Percentiles rank a stretch among this genome's conserved stretches.
Conservation (phyloP, 2,888 invertebrate species). For the Drosophila crucigera region DNA sequence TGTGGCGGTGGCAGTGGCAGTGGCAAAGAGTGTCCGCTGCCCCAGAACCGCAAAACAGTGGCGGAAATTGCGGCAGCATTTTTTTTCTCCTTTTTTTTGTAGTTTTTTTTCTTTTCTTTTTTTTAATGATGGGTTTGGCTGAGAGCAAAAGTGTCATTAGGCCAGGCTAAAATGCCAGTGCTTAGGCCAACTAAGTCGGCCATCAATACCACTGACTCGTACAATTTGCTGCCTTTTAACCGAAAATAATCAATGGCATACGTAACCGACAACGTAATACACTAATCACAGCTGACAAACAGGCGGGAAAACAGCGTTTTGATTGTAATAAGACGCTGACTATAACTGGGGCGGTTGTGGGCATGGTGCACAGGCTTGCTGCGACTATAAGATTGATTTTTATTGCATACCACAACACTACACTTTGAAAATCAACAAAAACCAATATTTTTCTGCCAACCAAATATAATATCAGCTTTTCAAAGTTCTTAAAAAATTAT, state of each 20-base stretch:
- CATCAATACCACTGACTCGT: constrained; percentile 19
- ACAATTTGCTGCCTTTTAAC: constrained; percentile 27
- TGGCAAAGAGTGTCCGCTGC: constrained; percentile 44
- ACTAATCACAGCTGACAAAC: not conserved
- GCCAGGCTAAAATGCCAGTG: constrained; percentile 46
- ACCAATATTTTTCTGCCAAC: not conserved
- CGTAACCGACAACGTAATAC: constrained; percentile 2
- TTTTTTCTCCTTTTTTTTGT: constrained; percentile 1
- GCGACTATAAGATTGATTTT: not conserved
- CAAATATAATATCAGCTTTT: not conserved
- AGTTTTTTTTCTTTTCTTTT: not conserved
- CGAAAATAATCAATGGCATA: constrained; percentile 5
- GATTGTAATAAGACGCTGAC: not conserved
- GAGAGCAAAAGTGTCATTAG: constrained; percentile 81
- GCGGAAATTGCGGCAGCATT: constrained; percentile 68
- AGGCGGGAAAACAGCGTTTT: not conserved
- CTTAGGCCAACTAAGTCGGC: constrained; percentile 23
- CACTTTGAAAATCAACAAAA: not conserved
- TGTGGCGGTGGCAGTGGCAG: constrained; percentile 26
- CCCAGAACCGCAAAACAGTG: constrained; percentile 57
- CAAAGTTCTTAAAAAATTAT: not conserved
- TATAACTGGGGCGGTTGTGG: not conserved
- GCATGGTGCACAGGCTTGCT: not conserved
- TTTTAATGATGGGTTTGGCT: constrained; percentile 48
- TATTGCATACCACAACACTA: not conserved